phyloP scores from a whole-genome alignment of 2,113 vertebrate species.

The Aptenodytes patagonicus region DNA sequence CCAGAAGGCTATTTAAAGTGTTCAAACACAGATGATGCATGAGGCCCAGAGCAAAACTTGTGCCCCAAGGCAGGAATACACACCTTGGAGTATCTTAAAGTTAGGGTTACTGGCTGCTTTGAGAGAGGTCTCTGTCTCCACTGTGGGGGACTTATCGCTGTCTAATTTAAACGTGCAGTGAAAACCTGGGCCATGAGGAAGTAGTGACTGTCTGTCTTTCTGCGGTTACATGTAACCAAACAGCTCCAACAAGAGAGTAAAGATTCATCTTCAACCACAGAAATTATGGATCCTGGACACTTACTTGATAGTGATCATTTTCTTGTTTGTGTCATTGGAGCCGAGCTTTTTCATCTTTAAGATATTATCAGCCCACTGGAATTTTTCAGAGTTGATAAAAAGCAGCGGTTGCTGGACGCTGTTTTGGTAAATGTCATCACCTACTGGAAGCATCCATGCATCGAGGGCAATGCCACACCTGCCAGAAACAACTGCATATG shows the following conservation, averaged over 20 bases:
- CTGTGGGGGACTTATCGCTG: neutral
- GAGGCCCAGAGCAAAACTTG: neutral
- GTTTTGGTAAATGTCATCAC: conserved; percentile 78
- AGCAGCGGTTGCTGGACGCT: conserved; percentile 87
- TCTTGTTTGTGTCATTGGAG: conserved; percentile 77
- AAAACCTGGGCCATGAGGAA: neutral
- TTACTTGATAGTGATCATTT: conserved; percentile 96
- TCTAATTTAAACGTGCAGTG: neutral
- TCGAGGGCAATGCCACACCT: conserved; percentile 93
- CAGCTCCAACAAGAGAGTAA: neutral
- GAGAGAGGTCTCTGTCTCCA: neutral
- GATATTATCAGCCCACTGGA: conserved; percentile 87
- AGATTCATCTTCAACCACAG: neutral
- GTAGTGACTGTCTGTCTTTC: neutral
- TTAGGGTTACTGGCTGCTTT: neutral
- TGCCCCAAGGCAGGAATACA: neutral
- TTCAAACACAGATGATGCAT: neutral
- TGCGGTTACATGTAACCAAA: neutral
- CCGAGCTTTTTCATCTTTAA: conserved; percentile 82
- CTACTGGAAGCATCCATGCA: conserved; percentile 89
- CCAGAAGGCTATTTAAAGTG: neutral
- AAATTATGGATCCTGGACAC: neutral
- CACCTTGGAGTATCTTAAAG: neutral
- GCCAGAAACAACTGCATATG: neutral
- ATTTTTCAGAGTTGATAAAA: conserved; percentile 94